Evolutionary conservation across 2,113 vertebrate species (phyloP).

Genomic region (Gnathonemus echidnorhynchus): DNA sequence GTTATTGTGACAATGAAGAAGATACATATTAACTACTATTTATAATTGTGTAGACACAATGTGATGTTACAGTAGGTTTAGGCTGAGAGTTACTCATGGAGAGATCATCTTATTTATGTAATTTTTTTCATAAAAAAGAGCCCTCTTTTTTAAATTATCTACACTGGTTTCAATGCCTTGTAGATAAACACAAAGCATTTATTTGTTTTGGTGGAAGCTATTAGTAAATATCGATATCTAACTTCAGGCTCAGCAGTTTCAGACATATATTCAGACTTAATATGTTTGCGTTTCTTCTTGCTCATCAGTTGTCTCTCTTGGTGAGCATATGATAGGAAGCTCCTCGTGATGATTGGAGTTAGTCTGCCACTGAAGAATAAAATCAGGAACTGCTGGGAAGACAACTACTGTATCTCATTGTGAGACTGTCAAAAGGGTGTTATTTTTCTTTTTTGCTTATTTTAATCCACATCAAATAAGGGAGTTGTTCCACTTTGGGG

Average conservation of each 20-base stretch:
- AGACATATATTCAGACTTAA: background rate
- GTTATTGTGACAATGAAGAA: background rate
- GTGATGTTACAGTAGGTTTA: background rate
- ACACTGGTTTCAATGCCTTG: background rate
- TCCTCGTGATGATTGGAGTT: background rate
- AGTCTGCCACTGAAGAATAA: slow-evolving; percentile 4
- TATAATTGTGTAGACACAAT: background rate
- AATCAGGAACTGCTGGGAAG: slow-evolving; percentile 13
- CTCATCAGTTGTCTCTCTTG: background rate
- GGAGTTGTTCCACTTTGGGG: background rate
- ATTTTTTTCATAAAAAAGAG: background rate
- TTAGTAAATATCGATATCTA: background rate
- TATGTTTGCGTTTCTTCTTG: background rate
- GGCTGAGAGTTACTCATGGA: background rate
- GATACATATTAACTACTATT: background rate
- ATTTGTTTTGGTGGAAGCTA: background rate
- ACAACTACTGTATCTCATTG: slow-evolving; percentile 5
- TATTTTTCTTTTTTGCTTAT: background rate
- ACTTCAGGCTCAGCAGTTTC: background rate
- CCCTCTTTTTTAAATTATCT: background rate
- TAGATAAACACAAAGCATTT: background rate
- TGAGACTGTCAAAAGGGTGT: background rate
- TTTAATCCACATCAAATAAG: background rate
- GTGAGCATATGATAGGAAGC: slow-evolving; percentile 2
- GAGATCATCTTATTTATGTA: background rate